Base-by-base conservation (phyloP, 2,113 vertebrate genomes). In the Petrocephalus microphthalmus region DNA sequence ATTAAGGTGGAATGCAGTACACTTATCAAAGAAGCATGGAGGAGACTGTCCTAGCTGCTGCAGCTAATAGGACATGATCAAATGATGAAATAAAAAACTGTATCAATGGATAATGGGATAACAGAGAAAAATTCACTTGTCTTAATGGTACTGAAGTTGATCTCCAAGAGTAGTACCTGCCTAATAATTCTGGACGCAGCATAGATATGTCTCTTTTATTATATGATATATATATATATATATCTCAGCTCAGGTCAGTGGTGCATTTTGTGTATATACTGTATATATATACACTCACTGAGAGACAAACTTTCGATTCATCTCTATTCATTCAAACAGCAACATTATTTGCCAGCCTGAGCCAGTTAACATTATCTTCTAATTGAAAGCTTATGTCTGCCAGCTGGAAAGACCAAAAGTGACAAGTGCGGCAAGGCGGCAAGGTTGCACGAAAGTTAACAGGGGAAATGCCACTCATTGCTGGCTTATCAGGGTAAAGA, bases 351-450 rank as follows among this genome's bases (percentile, higher is more conserved):
- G 94, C 93, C 91, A 92, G 94, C 86, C 93, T 90, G 92, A 91
- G 93, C 94, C 92, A 91, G 93, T 93, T 91, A 91, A 93, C 87
- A 92, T 94, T 95, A 93, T 94, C 93, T 95, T 87, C 95, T 96
- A 96, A 96, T 94, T 97, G 96, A 96, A 94, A 95, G 92, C 92
- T 93, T 92, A 94, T 94, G 92, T 96, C 92, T 94, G 91, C 90
- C 88, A 91, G 87, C 91, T 91, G 93, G 93, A 94, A 90, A 92
- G 91, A 89, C 91, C 4, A n/a, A 93, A 88, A 89, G 91, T 95
- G 96, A 94, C 91, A 94, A 94, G 93, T 93, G 94, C 92, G 93
- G 93, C 94, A 93, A 54, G 92, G 92, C 92, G 93, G 93, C 94
- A 93, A 54, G 92, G 92, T 91, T 47, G 91, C 93, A 93, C 92